These are phyloP conservation scores for Micromussa lordhowensis DNA, from an alignment of 92 coral and sea anemone genomes.

Conservation along the genomic window DNA sequence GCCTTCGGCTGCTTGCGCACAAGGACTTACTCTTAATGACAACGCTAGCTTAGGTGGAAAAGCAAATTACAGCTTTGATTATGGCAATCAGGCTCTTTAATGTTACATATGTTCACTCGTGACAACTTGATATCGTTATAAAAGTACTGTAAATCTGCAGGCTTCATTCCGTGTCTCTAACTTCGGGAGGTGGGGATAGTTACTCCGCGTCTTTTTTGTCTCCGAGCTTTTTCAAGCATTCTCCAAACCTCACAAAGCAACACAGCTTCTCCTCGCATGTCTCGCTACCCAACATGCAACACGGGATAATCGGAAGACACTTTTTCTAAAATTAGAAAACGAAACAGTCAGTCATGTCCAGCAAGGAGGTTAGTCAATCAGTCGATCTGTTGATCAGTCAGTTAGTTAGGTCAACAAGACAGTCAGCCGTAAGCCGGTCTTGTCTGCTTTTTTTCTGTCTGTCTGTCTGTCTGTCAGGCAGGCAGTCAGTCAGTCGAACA, in stretches of 20 bases:
- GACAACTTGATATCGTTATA: slow-evolving; percentile 42
- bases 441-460: too few relatives aligned
- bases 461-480: too few relatives aligned
- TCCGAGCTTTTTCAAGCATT: slow-evolving; percentile 7
- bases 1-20: too few relatives aligned
- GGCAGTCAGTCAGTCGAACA: too few relatives aligned
- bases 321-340: slow-evolving; percentile 2
- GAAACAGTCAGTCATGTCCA: too few relatives aligned
- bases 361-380: too few relatives aligned
- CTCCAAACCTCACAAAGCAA: slow-evolving; percentile 43
- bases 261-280: slow-evolving; percentile 51
- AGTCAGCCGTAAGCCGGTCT: too few relatives aligned
- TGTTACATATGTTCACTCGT: slow-evolving; percentile 15
- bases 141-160: slow-evolving; percentile 15
- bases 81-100: slow-evolving; percentile 48
- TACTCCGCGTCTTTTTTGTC: background rate
- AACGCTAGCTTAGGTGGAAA: too few relatives aligned
- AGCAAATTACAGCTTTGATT: background rate
- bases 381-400: too few relatives aligned
- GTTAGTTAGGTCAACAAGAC: too few relatives aligned
- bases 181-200: background rate
- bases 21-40: too few relatives aligned
- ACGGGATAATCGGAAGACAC: slow-evolving; percentile 41
- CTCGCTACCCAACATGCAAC: slow-evolving; percentile 18
- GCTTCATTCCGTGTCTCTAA: slow-evolving; percentile 5